Evolutionary conservation across 2,888 invertebrate species (phyloP).

Genomic region (Eupithecia centaureata): DNA sequence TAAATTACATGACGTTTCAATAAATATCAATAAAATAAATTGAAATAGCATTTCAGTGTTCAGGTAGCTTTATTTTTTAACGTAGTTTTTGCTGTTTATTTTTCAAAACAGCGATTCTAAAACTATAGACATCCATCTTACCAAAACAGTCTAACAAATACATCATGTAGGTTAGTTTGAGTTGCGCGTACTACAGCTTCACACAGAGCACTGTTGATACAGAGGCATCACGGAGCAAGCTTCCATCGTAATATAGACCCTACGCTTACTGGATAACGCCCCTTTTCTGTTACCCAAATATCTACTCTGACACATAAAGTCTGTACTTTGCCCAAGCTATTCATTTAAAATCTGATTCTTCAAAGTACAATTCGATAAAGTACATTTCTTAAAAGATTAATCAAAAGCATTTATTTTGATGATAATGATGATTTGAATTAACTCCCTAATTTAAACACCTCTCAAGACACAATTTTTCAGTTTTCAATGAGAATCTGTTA

Average conservation of each 20-base stretch:
- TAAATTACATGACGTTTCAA: background rate
- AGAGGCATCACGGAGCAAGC: conserved; percentile 54
- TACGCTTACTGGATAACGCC: conserved; percentile 25
- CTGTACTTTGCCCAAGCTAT: background rate
- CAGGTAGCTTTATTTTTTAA: background rate
- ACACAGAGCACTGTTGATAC: conserved; percentile 62
- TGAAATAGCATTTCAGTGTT: background rate
- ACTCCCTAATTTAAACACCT: too few relatives aligned
- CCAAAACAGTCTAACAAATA: background rate
- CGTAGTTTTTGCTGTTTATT: too few relatives aligned
- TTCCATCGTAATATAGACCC: conserved; percentile 46
- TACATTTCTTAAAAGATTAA: too few relatives aligned
- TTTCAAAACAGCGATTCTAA: background rate
- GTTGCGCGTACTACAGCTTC: conserved; percentile 57
- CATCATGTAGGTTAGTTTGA: conserved; percentile 40
- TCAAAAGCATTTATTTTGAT: too few relatives aligned
- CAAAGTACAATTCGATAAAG: too few relatives aligned
- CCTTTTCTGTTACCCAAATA: conserved; percentile 1
- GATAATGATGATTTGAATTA: too few relatives aligned
- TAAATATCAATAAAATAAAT: background rate
- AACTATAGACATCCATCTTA: background rate
- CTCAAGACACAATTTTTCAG: background rate
- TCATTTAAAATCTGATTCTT: background rate
- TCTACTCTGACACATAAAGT: background rate
- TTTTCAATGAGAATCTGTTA: background rate